Percentiles rank a stretch among this genome's conserved stretches.
phyloP scores from a whole-genome alignment of 2,113 vertebrate genomes.

The Oreamnos americanus region DNA sequence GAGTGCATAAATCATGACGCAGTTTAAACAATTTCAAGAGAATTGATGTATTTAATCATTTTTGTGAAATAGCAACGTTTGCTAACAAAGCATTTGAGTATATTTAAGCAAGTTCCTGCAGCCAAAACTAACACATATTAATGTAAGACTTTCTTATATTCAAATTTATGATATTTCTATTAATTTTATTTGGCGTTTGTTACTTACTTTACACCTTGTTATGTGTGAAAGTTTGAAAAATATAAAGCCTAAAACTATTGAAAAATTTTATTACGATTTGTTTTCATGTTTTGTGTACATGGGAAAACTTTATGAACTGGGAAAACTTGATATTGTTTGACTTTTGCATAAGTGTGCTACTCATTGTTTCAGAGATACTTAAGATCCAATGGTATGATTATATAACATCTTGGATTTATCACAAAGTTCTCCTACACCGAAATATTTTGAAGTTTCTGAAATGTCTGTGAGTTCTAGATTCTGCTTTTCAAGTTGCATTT shows the following conservation, averaged over 20 bases:
- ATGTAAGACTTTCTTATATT: neutral
- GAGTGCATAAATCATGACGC: neutral
- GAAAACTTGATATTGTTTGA: neutral
- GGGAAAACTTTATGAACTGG: neutral
- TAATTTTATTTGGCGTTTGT: constrained; percentile 17
- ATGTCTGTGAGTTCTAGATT: neutral
- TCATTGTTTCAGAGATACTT: neutral
- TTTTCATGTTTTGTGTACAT: neutral
- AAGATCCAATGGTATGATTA: neutral
- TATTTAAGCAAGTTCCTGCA: neutral
- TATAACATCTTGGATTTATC: neutral
- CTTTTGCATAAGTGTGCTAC: neutral
- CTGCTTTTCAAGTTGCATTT: neutral
- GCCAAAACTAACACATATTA: neutral
- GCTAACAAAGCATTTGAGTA: neutral
- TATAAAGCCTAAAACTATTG: neutral
- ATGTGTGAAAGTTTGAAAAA: neutral
- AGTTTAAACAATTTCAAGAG: neutral
- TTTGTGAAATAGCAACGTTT: neutral
- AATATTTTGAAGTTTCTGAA: neutral
- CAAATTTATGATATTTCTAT: constrained; percentile 29
- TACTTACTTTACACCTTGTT: neutral
- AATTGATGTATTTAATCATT: neutral
- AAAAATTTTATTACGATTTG: constrained; percentile 16
- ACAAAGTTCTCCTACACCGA: neutral